Evolutionary conservation across 2,797 vertebrate genomes (phyloP), one percentile per base, ranked within the genome.

Genomic region (Chrosomus eos): DNA sequence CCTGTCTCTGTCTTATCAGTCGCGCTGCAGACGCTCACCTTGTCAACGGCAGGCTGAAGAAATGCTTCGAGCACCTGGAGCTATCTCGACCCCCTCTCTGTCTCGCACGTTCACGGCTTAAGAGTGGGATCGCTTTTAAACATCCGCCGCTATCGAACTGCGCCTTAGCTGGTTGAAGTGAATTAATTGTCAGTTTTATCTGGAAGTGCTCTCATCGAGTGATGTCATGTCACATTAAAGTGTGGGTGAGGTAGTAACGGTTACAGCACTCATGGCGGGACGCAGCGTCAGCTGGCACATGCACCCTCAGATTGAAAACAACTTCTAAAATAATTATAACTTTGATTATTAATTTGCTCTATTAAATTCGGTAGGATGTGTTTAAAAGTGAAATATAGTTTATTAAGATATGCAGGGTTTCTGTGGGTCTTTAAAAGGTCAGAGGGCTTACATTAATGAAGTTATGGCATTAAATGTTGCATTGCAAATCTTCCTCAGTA

Each of bases 1-100:
- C 84, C 87, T 72, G 89, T 86, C 85, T 89, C 79, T 66, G 23
- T 90, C 92, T 93, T 94, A 94, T 94, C 93, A 73, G 88, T 80
- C 83, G 84, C 73, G 87, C 90, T 89, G 90, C 93, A 94, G 93
- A 88, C 86, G 80, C 82, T 70, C 81, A 80, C 80, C 23, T 79
- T 87, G 89, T 91, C 91, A 92, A 90, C 89, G 86, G 87, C 83
- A 86, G 89, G 90, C 90, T 90, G 83, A 84, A 66, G 82, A 60
- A 71, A 62, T 75, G 40, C 9, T 19, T 70, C 18, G 21, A 26
- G 66, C 51, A 66, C n/a, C 26, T 84, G 81, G 62, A 73, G 38
- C 78, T 86, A 13, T 51, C 71, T 74, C 10, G 36, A 28, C 19
- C 28, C 40, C 40, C 43, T 81, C 51, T 53, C 58, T 31, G 79